phyloP scores from a whole-genome alignment of 1,140 invertebrate species.

The Polyergus mexicanus region DNA sequence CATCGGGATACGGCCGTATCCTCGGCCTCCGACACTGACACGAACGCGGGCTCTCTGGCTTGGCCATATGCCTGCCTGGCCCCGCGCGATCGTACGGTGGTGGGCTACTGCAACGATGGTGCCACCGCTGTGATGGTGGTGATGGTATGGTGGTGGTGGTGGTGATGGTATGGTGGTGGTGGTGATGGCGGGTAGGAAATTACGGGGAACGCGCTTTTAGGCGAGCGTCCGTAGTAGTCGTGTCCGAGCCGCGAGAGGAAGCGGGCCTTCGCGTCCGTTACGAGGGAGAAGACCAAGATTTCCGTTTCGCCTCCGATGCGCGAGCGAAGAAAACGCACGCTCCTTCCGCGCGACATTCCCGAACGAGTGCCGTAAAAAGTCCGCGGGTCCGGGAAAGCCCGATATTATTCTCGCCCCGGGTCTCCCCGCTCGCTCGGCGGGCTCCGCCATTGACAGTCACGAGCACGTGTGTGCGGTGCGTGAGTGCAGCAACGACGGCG shows the following conservation, averaged over 20 bases:
- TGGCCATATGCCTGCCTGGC: background rate
- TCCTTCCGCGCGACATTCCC: background rate
- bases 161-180: conserved; percentile 20
- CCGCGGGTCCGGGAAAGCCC: background rate
- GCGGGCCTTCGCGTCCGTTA: background rate
- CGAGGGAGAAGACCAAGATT: conserved; percentile 12
- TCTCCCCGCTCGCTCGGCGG: background rate
- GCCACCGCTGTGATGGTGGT: background rate
- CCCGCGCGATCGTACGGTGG: conserved; percentile 4
- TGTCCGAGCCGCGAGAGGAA: conserved; percentile 66
- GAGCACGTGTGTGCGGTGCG: conserved; percentile 54
- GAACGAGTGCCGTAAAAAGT: background rate
- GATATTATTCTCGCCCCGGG: background rate
- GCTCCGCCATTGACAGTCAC: background rate
- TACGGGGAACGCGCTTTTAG: conserved; percentile 75
- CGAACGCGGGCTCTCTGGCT: background rate
- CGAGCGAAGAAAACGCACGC: conserved; percentile 13
- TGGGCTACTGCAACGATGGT: conserved; percentile 40
- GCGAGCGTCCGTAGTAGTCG: conserved; percentile 75
- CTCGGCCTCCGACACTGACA: conserved; percentile 71
- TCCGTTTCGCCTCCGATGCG: background rate
- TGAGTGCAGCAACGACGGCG: background rate
- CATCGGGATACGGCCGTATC: conserved; percentile 68
- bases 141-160: background rate
- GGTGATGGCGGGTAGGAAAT: conserved; percentile 51